A percentile compares a stretch with the other conserved stretches of the same genome.
phyloP scores from a whole-genome alignment of 2,113 vertebrate species.

The Thinocorus orbignyianus region DNA sequence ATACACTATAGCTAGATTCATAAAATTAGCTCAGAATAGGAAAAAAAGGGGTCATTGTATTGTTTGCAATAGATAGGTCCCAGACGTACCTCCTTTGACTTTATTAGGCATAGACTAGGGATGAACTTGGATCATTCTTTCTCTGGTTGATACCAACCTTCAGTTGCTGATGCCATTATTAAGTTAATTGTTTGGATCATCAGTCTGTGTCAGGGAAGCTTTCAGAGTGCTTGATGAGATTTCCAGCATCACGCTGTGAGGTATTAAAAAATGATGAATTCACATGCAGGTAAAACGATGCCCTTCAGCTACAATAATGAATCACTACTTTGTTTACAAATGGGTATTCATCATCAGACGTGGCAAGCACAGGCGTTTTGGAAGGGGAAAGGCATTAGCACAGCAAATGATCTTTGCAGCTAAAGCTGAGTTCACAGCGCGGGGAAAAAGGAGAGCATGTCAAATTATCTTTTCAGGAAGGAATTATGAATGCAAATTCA shows the following conservation, averaged over 20 bases:
- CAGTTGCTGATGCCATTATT: conserved; percentile 61
- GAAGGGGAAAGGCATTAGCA: conserved; percentile 41
- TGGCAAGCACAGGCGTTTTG: conserved; percentile 26
- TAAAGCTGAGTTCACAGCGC: conserved; percentile 29
- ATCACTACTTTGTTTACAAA: conserved; percentile 77
- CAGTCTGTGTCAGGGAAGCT: conserved; percentile 71
- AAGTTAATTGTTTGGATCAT: conserved; percentile 74
- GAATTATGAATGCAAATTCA: conserved; percentile 56
- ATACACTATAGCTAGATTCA: background rate
- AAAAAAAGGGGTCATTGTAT: background rate
- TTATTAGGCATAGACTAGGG: background rate
- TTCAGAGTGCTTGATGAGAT: conserved; percentile 72
- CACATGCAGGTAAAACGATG: conserved; percentile 75
- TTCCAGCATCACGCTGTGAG: conserved; percentile 71
- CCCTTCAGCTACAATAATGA: conserved; percentile 75
- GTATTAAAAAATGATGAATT: conserved; percentile 78
- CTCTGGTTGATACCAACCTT: background rate
- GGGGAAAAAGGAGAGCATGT: conserved; percentile 25
- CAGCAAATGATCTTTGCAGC: conserved; percentile 54
- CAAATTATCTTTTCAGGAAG: conserved; percentile 55
- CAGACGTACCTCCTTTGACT: background rate
- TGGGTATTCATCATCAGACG: conserved; percentile 46
- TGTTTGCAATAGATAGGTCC: background rate
- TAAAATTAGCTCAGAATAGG: background rate
- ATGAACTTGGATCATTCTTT: background rate